phyloP scores from a whole-genome alignment of 2,113 vertebrate species.

The Rhodinocichla rosea region DNA sequence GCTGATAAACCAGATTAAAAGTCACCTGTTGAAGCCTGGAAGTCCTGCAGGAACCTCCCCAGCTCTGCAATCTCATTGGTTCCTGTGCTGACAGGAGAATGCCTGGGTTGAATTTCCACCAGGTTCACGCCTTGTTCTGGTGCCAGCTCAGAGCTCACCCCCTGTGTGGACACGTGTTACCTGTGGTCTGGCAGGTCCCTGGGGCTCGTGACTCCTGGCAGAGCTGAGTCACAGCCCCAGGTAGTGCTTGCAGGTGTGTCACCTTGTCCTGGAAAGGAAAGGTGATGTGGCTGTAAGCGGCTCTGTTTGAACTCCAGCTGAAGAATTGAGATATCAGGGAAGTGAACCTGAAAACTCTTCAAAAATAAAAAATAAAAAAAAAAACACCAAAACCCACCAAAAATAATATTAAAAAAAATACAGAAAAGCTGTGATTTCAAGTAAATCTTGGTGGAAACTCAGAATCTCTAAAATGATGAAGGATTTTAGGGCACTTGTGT shows the following conservation, averaged over 20 bases:
- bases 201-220: background rate
- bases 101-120: background rate
- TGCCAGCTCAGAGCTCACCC: background rate
- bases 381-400: too few relatives aligned
- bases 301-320: background rate
- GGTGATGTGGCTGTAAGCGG: accelerated
- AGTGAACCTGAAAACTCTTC: background rate
- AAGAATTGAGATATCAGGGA: background rate
- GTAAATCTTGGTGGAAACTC: background rate
- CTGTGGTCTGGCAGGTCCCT: background rate
- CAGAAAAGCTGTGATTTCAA: background rate
- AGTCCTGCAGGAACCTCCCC: background rate
- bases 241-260: background rate
- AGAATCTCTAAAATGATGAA: background rate
- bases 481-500: background rate
- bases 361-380: background rate
- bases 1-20: background rate
- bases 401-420: background rate
- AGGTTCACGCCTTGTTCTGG: accelerated
- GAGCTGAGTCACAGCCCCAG: background rate
- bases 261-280: background rate
- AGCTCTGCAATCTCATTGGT: background rate
- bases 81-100: background rate
- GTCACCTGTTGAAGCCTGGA: background rate
- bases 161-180: background rate